Evolutionary conservation across 2,113 vertebrate species (phyloP).

Genomic region (Zosterops japonicus): DNA sequence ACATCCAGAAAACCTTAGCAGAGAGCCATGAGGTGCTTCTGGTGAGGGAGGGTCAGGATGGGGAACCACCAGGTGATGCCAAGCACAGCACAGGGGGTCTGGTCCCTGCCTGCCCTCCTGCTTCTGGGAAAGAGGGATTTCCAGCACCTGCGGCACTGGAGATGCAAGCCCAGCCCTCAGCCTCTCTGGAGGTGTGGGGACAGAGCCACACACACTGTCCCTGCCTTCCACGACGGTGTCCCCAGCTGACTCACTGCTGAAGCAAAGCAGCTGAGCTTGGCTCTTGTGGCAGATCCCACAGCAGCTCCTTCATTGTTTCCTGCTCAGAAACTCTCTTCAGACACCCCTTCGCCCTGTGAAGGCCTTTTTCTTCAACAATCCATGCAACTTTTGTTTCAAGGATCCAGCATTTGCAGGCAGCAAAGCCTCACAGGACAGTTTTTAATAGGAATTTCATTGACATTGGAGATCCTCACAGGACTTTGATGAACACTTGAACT

Average conservation of each 20-base stretch:
- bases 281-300: background rate
- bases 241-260: background rate
- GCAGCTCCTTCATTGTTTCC: background rate
- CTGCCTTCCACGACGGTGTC: background rate
- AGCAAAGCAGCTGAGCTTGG: background rate
- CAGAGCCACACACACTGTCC: background rate
- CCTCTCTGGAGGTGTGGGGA: background rate
- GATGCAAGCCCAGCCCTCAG: rapidly evolving
- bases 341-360: background rate
- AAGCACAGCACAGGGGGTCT: rapidly evolving
- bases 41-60: background rate
- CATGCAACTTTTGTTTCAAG: background rate
- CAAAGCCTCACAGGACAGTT: background rate
- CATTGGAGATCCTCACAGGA: background rate
- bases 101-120: background rate
- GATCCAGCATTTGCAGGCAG: background rate
- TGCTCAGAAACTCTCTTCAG: background rate
- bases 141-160: background rate
- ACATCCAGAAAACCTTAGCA: background rate
- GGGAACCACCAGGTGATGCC: rapidly evolving
- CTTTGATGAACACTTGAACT: conserved; percentile 50
- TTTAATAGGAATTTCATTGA: conserved; percentile 31
- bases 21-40: background rate
- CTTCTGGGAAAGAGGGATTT: background rate
- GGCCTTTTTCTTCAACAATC: background rate